A percentile compares a stretch with the other conserved stretches of the same genome.
Evolutionary conservation across 2,888 invertebrate genomes (phyloP).

Genomic region (Ditula angustiorana): DNA sequence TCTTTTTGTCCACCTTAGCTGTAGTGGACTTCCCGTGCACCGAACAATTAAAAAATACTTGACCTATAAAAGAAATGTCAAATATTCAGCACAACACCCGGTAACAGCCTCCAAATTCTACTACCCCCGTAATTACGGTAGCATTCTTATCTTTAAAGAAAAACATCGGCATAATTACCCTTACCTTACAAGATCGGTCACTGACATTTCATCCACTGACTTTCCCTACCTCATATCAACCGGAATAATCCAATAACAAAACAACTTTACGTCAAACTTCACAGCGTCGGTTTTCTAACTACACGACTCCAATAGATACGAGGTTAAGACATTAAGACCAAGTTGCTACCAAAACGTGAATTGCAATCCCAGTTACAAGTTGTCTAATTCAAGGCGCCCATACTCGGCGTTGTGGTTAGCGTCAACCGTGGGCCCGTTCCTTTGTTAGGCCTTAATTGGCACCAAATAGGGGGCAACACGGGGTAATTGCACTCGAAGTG

Average conservation of each 20-base stretch:
- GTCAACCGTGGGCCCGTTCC: neutral
- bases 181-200: neutral
- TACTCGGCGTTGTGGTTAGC: slow-evolving; percentile 41
- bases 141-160: neutral
- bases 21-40: too few species aligned
- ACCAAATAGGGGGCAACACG: slow-evolving; percentile 29
- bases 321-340: too few species aligned
- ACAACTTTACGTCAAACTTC: too few species aligned
- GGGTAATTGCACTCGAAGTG: slow-evolving; percentile 11
- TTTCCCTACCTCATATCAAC: too few species aligned
- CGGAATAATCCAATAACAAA: too few species aligned
- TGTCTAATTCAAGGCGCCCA: slow-evolving; percentile 31
- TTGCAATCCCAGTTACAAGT: slow-evolving; percentile 15
- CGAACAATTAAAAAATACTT: too few species aligned
- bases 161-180: neutral
- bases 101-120: neutral
- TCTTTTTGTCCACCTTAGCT: too few species aligned
- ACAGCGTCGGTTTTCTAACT: too few species aligned
- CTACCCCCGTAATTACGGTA: neutral
- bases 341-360: slow-evolving; percentile 2
- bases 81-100: neutral
- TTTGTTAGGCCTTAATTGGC: slow-evolving; percentile 31
- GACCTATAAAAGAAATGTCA: neutral
- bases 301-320: too few species aligned
- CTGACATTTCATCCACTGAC: too few species aligned